Evolutionary conservation across 2,797 vertebrate genomes (phyloP).

Genomic region (Gastrophryne carolinensis): DNA sequence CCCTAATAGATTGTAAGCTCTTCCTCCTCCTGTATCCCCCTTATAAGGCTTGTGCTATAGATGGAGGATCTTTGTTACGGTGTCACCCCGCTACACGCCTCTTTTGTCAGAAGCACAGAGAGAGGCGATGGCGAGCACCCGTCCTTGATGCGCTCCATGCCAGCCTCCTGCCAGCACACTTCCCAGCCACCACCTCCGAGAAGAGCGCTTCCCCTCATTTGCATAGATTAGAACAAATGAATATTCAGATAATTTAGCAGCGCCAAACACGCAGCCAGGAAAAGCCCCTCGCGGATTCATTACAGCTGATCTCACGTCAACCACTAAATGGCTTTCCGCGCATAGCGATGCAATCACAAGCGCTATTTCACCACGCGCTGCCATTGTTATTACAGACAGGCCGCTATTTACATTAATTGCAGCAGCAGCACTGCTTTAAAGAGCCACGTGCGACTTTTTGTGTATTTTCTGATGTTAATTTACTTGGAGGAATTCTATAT

Average conservation of each 20-base stretch:
- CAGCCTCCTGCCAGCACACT: not conserved
- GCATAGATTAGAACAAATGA: conserved; percentile 39
- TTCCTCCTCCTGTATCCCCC: too few relatives aligned
- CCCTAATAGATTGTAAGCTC: too few relatives aligned
- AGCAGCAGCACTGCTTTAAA: not conserved
- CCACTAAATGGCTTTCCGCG: not conserved
- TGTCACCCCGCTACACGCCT: too few relatives aligned
- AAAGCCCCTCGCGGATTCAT: conserved; percentile 6
- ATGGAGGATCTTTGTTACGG: too few relatives aligned
- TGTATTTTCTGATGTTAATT: too few relatives aligned
- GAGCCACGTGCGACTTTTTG: too few relatives aligned
- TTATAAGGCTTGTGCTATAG: too few relatives aligned
- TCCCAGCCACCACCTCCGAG: conserved; percentile 2
- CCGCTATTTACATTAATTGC: not conserved
- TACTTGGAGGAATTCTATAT: too few relatives aligned
- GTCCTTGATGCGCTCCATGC: conserved; percentile 15
- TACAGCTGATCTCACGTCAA: not conserved
- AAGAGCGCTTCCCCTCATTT: conserved; percentile 2
- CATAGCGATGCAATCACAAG: not conserved
- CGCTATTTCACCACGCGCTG: not conserved
- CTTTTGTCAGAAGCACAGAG: too few relatives aligned
- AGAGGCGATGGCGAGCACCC: too few relatives aligned
- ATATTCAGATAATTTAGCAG: conserved; percentile 19
- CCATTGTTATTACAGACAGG: not conserved
- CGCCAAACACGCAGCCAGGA: not conserved